Conservation (phyloP, 2,797 vertebrate species). For the Simalia tracyae region DNA sequence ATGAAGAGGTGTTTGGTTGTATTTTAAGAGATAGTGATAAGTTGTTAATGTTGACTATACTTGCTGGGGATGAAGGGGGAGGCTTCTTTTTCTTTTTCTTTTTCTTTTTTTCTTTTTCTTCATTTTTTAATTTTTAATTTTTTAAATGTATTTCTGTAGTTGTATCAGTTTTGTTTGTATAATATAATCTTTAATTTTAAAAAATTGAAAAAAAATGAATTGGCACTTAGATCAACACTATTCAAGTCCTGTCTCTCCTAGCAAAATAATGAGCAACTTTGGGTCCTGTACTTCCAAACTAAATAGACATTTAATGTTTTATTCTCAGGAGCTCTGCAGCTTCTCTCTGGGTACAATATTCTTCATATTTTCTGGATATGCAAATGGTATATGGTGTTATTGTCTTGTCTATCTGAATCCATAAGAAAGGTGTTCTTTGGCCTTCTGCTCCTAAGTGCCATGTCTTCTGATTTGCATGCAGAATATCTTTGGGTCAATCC, state of each 20-base stretch:
- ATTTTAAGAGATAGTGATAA: no score
- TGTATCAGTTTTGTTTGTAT: no score
- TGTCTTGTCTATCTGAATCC: neutral
- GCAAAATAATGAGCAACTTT: neutral
- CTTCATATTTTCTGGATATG: neutral
- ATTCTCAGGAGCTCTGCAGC: neutral
- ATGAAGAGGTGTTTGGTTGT: no score
- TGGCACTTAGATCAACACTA: neutral
- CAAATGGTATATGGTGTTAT: neutral
- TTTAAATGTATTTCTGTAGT: no score
- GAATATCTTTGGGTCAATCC: neutral
- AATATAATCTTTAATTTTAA: no score
- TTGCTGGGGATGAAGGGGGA: no score
- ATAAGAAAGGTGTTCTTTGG: neutral
- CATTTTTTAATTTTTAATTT: no score
- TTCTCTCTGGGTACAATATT: neutral
- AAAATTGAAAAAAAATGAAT: no score
- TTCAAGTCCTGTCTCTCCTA: neutral
- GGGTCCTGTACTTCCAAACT: neutral
- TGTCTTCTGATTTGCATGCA: neutral
- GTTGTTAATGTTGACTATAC: no score
- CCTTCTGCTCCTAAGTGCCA: neutral
- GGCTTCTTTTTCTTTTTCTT: no score
- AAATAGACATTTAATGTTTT: neutral
- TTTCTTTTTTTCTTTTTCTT: no score